A percentile compares a stretch with the other conserved stretches of the same genome.
These are phyloP conservation scores for Drosophila limbata DNA, from an alignment of 2,888 invertebrate genomes.

Conservation along the genomic window DNA sequence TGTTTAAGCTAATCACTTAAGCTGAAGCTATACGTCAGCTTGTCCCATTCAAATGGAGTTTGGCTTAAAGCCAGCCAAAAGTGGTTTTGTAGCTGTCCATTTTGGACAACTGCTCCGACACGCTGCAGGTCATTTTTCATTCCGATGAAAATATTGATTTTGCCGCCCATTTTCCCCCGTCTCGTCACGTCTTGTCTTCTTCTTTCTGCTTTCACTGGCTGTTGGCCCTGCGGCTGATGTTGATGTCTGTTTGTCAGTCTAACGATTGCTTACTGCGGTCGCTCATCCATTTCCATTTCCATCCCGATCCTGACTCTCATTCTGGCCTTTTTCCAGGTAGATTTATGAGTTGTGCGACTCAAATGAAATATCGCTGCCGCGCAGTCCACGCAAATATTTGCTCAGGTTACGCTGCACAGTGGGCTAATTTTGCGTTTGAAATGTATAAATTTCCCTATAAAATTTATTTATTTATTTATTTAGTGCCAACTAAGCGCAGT, in stretches of 20 bases:
- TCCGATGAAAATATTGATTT: constrained; percentile 82
- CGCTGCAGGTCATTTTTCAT: constrained; percentile 77
- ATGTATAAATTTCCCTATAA: no score
- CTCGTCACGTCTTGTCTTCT: background rate
- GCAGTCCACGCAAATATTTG: constrained; percentile 71
- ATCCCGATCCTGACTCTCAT: background rate
- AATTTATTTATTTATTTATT: no score
- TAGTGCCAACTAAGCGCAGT: no score
- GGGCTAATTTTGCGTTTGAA: background rate
- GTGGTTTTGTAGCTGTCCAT: constrained; percentile 53
- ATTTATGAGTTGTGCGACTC: constrained; percentile 77
- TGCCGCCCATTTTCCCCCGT: constrained; percentile 27
- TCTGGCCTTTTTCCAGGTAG: constrained; percentile 43
- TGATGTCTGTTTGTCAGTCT: constrained; percentile 82
- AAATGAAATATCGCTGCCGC: constrained; percentile 73
- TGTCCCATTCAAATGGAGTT: constrained; percentile 19
- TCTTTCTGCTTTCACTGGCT: background rate
- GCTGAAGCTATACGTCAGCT: constrained; percentile 32
- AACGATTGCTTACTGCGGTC: constrained; percentile 70
- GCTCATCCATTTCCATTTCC: constrained; percentile 44
- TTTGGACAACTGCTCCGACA: constrained; percentile 56
- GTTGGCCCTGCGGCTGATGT: constrained; percentile 54
- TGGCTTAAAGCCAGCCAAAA: constrained; percentile 34
- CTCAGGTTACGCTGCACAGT: constrained; percentile 28
- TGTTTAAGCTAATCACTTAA: constrained; percentile 61